Base-by-base conservation (phyloP, 2,113 vertebrate genomes). In the Eretmochelys imbricata region DNA sequence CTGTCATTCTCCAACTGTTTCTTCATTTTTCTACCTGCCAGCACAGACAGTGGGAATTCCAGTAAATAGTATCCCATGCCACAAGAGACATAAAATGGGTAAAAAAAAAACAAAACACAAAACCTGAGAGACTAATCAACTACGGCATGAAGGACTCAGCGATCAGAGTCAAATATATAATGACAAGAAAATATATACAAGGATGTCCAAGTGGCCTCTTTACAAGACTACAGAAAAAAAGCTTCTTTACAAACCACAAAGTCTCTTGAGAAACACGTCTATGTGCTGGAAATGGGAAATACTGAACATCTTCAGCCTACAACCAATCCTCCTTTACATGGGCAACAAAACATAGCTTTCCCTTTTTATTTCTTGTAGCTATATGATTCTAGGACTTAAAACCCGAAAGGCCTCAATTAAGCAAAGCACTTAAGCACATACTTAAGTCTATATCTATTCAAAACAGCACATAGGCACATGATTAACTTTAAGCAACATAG, bases 131-230 rank as follows among this genome's bases (percentile, higher is more conserved):
- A 88, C 38, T 4, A 49, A n/a, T 72, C 9, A 38, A 78, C 55
- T 65, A 92, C 8, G 85, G 24, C 54, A 96, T n/a, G 65, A 84
- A 94, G 80, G 82, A 95, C 57, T 78, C 81, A 80, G 79, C 69
- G 93, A 89, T 86, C 42, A 79, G 3, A 95, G 51, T 9, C 1
- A 95, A 86, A 86, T 89, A 80, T 87, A 57, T 85, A 91, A 82
- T 0, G 1, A 95, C 89, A 90, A 38, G 93, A 94, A 97, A 91
- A 85, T 1, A 82, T 42, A 89, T 19, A 11, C 0, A 80, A 90
- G 82, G 81, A 88, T 78, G 93, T 80, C 91, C 84, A 92, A 94
- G 95, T 0, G 0, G 76, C 50, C 84, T 96, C 83, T 78, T 69
- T 16, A 5, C 10, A 90, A 46, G 62, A 84, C 83, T 88, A 51